phyloP scores from a whole-genome alignment of 2,888 invertebrate species.

The Callosobruchus maculatus region DNA sequence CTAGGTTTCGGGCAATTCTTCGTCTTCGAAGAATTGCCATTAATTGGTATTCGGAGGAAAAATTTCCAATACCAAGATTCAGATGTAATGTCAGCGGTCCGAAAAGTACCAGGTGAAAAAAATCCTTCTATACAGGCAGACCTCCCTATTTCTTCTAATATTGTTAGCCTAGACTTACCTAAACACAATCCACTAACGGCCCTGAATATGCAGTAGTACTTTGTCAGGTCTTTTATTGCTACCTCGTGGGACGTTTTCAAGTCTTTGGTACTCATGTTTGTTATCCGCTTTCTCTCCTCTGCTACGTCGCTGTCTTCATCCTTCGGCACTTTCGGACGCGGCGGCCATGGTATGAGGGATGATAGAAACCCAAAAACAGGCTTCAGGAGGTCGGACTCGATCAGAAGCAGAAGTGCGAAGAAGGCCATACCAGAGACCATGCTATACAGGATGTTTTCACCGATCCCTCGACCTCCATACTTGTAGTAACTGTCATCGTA shows the following conservation, averaged over 20 bases:
- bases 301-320: conserved; percentile 55
- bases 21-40: too few relatives aligned
- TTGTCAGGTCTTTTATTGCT: conserved; percentile 64
- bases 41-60: too few relatives aligned
- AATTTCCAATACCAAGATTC: too few relatives aligned
- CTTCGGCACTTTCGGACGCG: conserved; percentile 25
- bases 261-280: conserved; percentile 46
- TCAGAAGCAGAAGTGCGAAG: conserved; percentile 59
- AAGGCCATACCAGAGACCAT: conserved; percentile 54
- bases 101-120: too few relatives aligned
- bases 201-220: conserved; percentile 64
- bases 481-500: conserved; percentile 52
- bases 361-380: conserved; percentile 42
- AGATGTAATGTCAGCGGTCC: too few relatives aligned
- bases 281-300: conserved; percentile 51
- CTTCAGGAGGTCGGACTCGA: conserved; percentile 60
- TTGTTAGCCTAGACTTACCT: too few relatives aligned
- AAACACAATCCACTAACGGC: conserved; percentile 70
- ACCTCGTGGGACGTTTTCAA: conserved; percentile 52
- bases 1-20: too few relatives aligned
- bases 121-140: too few relatives aligned
- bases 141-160: too few relatives aligned
- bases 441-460: conserved; percentile 63
- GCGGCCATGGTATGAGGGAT: conserved; percentile 33
- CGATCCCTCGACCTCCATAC: conserved; percentile 67